Conservation (phyloP, 53 echinoderm and acorn worm species). For the Crossaster papposus region DNA sequence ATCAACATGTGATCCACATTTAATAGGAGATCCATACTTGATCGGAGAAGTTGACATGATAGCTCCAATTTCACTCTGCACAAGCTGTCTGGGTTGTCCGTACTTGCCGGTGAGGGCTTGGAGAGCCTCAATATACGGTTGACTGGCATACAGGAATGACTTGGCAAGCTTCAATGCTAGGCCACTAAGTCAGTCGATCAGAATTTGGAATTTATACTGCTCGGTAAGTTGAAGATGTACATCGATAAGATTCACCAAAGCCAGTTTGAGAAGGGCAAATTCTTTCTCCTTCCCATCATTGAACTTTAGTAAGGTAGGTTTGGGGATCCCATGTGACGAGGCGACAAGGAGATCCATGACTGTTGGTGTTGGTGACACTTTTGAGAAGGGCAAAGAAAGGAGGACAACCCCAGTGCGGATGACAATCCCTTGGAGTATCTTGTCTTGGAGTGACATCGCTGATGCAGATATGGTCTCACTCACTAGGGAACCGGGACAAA, state of each 20-base stretch:
- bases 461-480: too few species aligned
- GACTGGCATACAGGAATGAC: conserved; percentile 15
- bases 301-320: conserved; percentile 17
- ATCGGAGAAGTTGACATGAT: too few species aligned
- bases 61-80: too few species aligned
- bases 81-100: too few species aligned
- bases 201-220: conserved; percentile 31
- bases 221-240: conserved; percentile 1
- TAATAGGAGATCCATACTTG: too few species aligned
- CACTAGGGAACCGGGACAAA: too few species aligned
- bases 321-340: conserved; percentile 9
- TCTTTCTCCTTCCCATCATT: conserved; percentile 15
- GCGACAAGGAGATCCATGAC: conserved; percentile 34
- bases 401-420: background rate
- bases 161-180: conserved; percentile 17
- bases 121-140: conserved; percentile 20
- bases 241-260: conserved; percentile 10
- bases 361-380: conserved; percentile 1
- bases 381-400: background rate
- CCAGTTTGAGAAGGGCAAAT: conserved; percentile 17
- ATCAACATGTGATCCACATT: too few species aligned
- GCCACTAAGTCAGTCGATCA: conserved; percentile 18
- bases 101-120: too few species aligned
- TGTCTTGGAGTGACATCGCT: background rate
- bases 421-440: background rate